Evolutionary conservation across 1,140 invertebrate species (phyloP).

Genomic region (Delia radicum): DNA sequence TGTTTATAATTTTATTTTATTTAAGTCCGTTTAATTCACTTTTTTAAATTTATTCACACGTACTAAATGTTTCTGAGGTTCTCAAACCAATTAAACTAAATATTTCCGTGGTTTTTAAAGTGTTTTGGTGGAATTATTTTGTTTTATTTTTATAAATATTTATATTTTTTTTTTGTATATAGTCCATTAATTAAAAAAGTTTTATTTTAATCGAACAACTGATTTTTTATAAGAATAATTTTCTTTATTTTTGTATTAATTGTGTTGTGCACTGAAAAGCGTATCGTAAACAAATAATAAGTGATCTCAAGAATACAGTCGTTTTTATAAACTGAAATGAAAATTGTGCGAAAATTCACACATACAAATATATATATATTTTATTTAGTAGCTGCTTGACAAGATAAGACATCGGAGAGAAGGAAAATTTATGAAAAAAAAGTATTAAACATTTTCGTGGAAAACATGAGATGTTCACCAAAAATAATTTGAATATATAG

Average conservation of each 20-base stretch:
- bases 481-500: background rate
- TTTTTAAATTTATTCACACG: too few relatives aligned
- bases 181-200: background rate
- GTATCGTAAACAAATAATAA: slow-evolving; percentile 24
- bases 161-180: background rate
- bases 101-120: too few relatives aligned
- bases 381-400: background rate
- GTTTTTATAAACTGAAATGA: slow-evolving; percentile 5
- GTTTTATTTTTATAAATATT: too few relatives aligned
- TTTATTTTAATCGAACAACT: background rate
- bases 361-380: background rate
- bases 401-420: background rate
- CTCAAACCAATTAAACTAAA: too few relatives aligned
- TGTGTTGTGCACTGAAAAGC: background rate
- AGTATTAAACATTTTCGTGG: background rate
- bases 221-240: background rate
- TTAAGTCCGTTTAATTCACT: too few relatives aligned
- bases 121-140: too few relatives aligned
- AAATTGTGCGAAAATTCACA: background rate
- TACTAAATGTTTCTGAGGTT: too few relatives aligned
- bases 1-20: too few relatives aligned
- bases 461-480: background rate
- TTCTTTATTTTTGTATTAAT: background rate
- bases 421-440: background rate
- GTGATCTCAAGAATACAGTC: background rate